These are phyloP conservation scores for Cryptomyrus ogoouensis DNA, from an alignment of 2,113 vertebrate species.

Conservation along the genomic window DNA sequence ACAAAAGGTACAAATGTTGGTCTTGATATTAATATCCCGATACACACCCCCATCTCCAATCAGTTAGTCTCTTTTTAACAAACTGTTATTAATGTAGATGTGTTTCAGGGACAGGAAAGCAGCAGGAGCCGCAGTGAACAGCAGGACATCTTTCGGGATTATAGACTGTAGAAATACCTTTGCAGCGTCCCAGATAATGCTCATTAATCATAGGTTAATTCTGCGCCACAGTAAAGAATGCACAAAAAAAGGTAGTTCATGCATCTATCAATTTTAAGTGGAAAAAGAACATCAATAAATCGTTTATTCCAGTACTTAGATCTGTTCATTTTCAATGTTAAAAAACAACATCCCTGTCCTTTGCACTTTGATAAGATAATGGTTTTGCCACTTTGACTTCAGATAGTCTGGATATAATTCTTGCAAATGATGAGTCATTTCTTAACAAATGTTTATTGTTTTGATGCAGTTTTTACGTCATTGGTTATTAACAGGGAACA, in stretches of 20 bases:
- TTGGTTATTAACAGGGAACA: neutral
- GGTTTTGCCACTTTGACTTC: neutral
- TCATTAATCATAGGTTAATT: neutral
- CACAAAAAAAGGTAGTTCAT: neutral
- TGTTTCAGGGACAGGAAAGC: neutral
- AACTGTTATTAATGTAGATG: neutral
- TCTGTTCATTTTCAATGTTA: neutral
- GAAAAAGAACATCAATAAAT: neutral
- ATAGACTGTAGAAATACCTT: neutral
- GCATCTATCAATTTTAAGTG: neutral
- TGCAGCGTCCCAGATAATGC: neutral
- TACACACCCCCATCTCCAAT: too few species aligned
- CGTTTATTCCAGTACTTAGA: neutral
- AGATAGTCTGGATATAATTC: neutral
- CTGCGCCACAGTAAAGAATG: neutral
- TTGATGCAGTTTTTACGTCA: neutral
- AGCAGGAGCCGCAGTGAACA: neutral
- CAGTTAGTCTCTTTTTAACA: neutral
- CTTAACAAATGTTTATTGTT: neutral
- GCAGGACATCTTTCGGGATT: neutral
- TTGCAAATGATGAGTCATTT: neutral
- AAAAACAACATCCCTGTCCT: neutral
- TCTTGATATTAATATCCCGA: too few species aligned
- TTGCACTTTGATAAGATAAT: neutral
- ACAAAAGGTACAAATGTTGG: too few species aligned